Evolutionary conservation across 2,113 vertebrate genomes (phyloP).

Genomic region (Potamarius usumacintae): DNA sequence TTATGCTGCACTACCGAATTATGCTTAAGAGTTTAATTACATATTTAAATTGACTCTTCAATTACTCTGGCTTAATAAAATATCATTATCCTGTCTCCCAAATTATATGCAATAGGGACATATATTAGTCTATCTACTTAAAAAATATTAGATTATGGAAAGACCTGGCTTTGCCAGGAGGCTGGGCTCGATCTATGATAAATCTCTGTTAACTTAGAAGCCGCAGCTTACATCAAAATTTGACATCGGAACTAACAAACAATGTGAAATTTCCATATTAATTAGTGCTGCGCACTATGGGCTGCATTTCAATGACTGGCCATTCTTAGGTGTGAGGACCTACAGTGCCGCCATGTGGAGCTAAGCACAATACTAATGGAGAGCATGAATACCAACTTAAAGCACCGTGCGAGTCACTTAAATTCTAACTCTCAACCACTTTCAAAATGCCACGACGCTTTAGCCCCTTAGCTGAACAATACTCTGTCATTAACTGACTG

Average conservation of each 20-base stretch:
- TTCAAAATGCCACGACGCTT: not conserved
- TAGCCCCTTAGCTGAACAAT: not conserved
- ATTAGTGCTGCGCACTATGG: slow-evolving; percentile 68
- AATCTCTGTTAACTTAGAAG: slow-evolving; percentile 79
- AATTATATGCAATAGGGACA: slow-evolving; percentile 77
- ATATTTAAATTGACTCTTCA: slow-evolving; percentile 92
- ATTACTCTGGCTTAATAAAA: slow-evolving; percentile 87
- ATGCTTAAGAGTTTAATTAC: slow-evolving; percentile 93
- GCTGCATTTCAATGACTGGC: slow-evolving; percentile 73
- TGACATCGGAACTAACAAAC: slow-evolving; percentile 76
- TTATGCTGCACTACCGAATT: slow-evolving; percentile 87
- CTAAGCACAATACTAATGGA: slow-evolving; percentile 14
- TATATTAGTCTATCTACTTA: slow-evolving; percentile 73
- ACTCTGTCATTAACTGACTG: not conserved
- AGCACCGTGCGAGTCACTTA: slow-evolving; percentile 9
- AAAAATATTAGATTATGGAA: slow-evolving; percentile 74
- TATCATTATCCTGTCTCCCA: slow-evolving; percentile 85
- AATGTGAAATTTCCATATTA: slow-evolving; percentile 80
- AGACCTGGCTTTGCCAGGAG: slow-evolving; percentile 65
- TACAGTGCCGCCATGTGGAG: slow-evolving; percentile 69
- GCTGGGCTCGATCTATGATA: slow-evolving; percentile 69
- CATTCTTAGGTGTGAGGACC: slow-evolving; percentile 43
- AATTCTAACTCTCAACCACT: not conserved
- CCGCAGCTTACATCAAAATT: slow-evolving; percentile 73
- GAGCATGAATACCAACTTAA: slow-evolving; percentile 1